phyloP scores from a whole-genome alignment of 2,113 vertebrate genomes.

The Trematomus loennbergii region DNA sequence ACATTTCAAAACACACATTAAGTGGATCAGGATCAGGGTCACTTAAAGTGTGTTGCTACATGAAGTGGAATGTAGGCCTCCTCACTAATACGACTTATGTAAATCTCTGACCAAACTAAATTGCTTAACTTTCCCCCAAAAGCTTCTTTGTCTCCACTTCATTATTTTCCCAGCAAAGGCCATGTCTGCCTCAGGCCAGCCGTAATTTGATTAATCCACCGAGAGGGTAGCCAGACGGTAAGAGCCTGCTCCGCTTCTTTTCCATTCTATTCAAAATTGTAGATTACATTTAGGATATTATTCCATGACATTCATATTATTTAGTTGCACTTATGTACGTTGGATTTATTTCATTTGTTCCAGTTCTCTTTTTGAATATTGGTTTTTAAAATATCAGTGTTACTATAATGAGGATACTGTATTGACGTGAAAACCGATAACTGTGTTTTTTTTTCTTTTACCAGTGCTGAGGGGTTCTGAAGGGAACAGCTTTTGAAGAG shows the following conservation, averaged over 20 bases:
- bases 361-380: neutral
- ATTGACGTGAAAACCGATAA: neutral
- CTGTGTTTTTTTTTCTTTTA: slow-evolving; percentile 30
- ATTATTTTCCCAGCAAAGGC: slow-evolving; percentile 68
- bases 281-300: slow-evolving; percentile 6
- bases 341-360: neutral
- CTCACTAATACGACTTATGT: slow-evolving; percentile 77
- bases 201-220: slow-evolving; percentile 74
- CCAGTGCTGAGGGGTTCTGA: slow-evolving; percentile 14
- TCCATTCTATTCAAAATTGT: slow-evolving; percentile 3
- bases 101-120: slow-evolving; percentile 80
- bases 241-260: slow-evolving; percentile 55
- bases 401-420: neutral
- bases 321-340: neutral
- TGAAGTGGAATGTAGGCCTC: slow-evolving; percentile 61
- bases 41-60: slow-evolving; percentile 19
- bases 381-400: neutral
- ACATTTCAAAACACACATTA: slow-evolving; percentile 11
- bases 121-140: slow-evolving; percentile 74
- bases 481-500: slow-evolving; percentile 33
- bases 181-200: slow-evolving; percentile 48
- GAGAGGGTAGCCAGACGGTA: slow-evolving; percentile 69
- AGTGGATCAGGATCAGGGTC: slow-evolving; percentile 20
- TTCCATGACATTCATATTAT: slow-evolving; percentile 6
- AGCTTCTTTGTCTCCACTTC: slow-evolving; percentile 77